A percentile compares a stretch with the other conserved stretches of the same genome.
Conservation (phyloP, 2,797 vertebrate genomes). For the Hemitrygon akajei region DNA sequence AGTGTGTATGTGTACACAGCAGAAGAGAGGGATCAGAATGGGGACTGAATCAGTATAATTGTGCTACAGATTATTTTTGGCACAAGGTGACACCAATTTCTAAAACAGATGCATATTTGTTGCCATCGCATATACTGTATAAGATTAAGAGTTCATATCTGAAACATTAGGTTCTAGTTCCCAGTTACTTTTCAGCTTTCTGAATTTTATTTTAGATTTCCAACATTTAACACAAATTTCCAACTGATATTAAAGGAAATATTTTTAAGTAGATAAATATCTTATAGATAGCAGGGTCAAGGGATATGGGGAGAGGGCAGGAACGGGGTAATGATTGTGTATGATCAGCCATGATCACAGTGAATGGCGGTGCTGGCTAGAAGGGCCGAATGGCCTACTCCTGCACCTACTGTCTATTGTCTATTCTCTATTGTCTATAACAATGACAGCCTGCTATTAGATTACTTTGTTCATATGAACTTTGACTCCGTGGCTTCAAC, state of each 20-base stretch:
- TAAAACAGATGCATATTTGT: neutral
- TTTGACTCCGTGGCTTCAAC: neutral
- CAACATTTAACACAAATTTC: neutral
- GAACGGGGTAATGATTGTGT: too few species aligned
- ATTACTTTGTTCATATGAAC: neutral
- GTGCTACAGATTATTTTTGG: conserved; percentile 13
- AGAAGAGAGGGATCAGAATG: neutral
- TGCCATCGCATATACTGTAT: neutral
- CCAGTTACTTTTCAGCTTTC: neutral
- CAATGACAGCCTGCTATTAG: neutral
- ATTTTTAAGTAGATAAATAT: neutral
- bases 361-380: too few species aligned
- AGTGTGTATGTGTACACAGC: neutral
- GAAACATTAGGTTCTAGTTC: too few species aligned
- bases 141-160: neutral
- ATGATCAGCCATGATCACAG: too few species aligned
- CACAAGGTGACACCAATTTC: neutral
- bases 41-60: neutral
- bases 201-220: neutral
- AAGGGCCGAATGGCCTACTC: too few species aligned
- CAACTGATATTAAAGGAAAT: neutral
- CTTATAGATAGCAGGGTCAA: too few species aligned
- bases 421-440: too few species aligned
- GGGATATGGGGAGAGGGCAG: too few species aligned
- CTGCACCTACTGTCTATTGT: too few species aligned